phyloP scores from a whole-genome alignment of 2,888 invertebrate species.

The Podotricha telesiphe region DNA sequence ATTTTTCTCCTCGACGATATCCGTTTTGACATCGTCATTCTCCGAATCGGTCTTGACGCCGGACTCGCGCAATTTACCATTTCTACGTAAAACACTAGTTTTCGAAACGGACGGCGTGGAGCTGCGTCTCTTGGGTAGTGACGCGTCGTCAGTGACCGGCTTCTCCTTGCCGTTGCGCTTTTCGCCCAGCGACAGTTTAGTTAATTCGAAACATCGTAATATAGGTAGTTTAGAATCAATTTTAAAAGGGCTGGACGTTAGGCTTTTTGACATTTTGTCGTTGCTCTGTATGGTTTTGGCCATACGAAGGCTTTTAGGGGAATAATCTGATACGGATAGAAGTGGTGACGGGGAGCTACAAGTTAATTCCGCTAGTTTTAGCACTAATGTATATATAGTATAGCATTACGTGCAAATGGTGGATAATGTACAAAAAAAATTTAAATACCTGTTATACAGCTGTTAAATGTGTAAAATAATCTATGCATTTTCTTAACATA shows the following conservation, averaged over 20 bases:
- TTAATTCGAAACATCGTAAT: constrained; percentile 63
- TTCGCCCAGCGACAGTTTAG: constrained; percentile 54
- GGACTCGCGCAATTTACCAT: constrained; percentile 59
- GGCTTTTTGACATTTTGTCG: constrained; percentile 52
- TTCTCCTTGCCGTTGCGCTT: constrained; percentile 49
- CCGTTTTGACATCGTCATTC: constrained; percentile 58
- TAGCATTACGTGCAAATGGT: not conserved
- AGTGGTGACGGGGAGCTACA: constrained; percentile 58
- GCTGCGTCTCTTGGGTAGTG: constrained; percentile 63
- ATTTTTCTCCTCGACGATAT: constrained; percentile 34
- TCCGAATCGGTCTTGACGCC: constrained; percentile 71
- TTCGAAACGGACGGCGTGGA: constrained; percentile 63
- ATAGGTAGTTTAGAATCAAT: constrained; percentile 58
- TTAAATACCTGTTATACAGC: not conserved
- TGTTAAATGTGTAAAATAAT: not conserved
- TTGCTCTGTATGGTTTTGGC: constrained; percentile 35
- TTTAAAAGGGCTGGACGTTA: constrained; percentile 63
- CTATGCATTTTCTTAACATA: too few species aligned
- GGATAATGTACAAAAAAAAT: constrained; percentile 6
- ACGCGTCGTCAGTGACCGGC: constrained; percentile 28
- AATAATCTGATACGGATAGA: constrained; percentile 64
- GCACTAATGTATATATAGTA: constrained; percentile 29
- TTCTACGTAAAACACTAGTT: constrained; percentile 52
- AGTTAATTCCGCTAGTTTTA: constrained; percentile 49
- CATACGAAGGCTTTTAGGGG: constrained; percentile 48